phyloP scores from a whole-genome alignment of 1,140 invertebrate genomes.

The Pteromalus puparum region DNA sequence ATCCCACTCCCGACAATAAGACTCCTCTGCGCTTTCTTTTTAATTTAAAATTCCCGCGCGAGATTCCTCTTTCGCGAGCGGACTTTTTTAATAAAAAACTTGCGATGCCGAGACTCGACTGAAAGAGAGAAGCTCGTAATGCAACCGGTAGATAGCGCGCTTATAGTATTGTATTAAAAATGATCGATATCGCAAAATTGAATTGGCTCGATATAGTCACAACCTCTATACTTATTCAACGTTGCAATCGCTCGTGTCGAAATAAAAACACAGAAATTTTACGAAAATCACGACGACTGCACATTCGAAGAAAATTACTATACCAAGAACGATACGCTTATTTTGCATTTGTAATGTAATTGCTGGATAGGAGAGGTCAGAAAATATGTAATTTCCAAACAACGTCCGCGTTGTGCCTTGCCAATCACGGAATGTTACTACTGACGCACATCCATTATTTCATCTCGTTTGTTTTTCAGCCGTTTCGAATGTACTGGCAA shows the following conservation, averaged over 20 bases:
- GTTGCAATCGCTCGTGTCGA: no score
- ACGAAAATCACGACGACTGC: not conserved
- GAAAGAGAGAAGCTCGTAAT: not conserved
- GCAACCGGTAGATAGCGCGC: not conserved
- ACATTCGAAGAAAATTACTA: no score
- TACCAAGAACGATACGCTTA: no score
- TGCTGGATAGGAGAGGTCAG: not conserved
- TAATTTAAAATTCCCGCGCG: slow-evolving; percentile 24
- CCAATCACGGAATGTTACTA: not conserved
- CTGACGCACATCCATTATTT: not conserved
- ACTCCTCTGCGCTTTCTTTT: not conserved
- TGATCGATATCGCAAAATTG: no score
- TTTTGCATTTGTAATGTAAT: not conserved
- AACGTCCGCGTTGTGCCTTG: not conserved
- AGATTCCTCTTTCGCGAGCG: no score
- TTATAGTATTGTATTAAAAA: not conserved
- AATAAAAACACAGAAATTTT: not conserved
- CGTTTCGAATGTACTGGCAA: not conserved
- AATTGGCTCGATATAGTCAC: not conserved
- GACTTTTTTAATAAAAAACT: slow-evolving; percentile 46
- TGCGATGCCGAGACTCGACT: not conserved
- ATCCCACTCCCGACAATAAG: slow-evolving; percentile 14
- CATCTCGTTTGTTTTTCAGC: not conserved
- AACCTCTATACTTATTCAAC: no score
- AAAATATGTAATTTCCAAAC: not conserved